Evolutionary conservation across 2,113 vertebrate species (phyloP).

Genomic region (Pituophis catenifer): DNA sequence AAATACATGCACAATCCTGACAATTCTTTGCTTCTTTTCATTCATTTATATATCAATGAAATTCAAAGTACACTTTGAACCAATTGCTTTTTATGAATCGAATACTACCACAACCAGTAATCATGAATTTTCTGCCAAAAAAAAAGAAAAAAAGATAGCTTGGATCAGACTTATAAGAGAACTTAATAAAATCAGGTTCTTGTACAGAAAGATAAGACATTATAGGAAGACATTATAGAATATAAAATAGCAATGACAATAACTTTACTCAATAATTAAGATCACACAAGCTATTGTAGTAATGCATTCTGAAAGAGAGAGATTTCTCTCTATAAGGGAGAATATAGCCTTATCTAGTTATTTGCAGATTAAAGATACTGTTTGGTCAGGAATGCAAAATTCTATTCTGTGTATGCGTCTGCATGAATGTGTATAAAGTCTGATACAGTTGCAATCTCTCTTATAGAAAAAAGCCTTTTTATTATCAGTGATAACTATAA

Average conservation of each 20-base stretch:
- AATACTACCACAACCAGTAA: not conserved
- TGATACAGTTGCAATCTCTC: not conserved
- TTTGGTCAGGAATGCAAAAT: not conserved
- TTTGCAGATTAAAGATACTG: not conserved
- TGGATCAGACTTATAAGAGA: not conserved
- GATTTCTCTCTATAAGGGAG: not conserved
- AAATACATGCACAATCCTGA: not conserved
- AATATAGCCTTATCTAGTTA: not conserved
- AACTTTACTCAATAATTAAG: not conserved
- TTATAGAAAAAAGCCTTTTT: not conserved
- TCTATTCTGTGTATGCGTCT: not conserved
- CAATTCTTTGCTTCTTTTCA: not conserved
- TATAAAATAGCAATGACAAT: not conserved
- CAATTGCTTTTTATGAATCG: not conserved
- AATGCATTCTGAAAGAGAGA: not conserved
- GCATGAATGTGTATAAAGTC: not conserved
- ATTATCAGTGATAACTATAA: not conserved
- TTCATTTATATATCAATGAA: not conserved
- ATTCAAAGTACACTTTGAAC: not conserved
- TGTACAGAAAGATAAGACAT: not conserved
- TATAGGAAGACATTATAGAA: not conserved
- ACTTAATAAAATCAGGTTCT: not conserved
- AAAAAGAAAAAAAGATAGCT: not conserved
- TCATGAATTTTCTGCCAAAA: not conserved
- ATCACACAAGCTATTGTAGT: not conserved